Conservation (phyloP, 2,797 vertebrate genomes). For the Tadarida brasiliensis region DNA sequence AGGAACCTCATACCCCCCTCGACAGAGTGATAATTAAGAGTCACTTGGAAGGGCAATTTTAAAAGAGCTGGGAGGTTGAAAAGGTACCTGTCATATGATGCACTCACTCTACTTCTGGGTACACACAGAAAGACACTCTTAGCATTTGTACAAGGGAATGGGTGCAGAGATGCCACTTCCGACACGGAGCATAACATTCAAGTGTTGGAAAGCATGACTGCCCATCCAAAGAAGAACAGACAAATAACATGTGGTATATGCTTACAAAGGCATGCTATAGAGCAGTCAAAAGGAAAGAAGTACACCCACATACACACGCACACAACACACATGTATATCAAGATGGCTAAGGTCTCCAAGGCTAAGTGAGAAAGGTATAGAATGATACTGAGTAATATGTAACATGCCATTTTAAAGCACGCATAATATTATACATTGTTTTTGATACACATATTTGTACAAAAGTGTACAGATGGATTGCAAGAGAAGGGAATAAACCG, state of each 20-base stretch:
- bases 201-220: background rate
- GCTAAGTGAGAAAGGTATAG: background rate
- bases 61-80: background rate
- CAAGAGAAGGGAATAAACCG: background rate
- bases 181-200: background rate
- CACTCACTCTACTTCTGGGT: background rate
- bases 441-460: background rate
- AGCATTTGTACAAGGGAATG: background rate
- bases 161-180: background rate
- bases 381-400: background rate
- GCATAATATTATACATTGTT: background rate
- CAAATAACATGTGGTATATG: background rate
- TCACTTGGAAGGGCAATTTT: background rate
- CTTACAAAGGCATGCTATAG: background rate
- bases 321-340: background rate
- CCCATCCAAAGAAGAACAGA: background rate
- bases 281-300: background rate
- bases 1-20: too few relatives aligned
- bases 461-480: slow-evolving; percentile 27
- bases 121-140: background rate
- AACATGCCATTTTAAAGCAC: slow-evolving; percentile 23
- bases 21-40: background rate
- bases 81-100: background rate
- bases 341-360: background rate
- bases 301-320: background rate